Evolutionary conservation across 2,113 vertebrate species (phyloP).

Genomic region (Variabilichromis moorii): DNA sequence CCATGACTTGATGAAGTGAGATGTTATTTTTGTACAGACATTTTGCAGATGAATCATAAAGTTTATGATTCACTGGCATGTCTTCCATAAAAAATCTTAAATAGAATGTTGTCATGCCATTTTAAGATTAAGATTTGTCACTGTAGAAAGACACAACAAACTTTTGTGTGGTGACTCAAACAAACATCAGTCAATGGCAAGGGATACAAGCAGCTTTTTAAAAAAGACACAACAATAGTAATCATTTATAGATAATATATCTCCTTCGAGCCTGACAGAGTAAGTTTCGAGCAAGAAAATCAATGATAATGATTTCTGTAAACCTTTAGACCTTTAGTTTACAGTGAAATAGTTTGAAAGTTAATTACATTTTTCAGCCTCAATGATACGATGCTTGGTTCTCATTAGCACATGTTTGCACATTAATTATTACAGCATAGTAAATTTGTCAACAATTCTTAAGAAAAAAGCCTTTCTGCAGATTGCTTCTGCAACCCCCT

Average conservation of each 20-base stretch:
- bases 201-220: neutral
- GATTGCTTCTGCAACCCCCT: neutral
- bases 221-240: neutral
- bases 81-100: neutral
- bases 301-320: neutral
- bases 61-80: neutral
- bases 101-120: neutral
- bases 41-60: neutral
- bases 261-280: neutral
- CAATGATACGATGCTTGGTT: neutral
- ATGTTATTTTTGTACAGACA: neutral
- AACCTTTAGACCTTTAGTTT: neutral
- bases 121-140: neutral
- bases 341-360: neutral
- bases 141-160: neutral
- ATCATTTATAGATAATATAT: neutral
- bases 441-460: neutral
- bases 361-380: neutral
- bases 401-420: neutral
- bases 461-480: neutral
- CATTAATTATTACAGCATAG: neutral
- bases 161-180: neutral
- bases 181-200: neutral
- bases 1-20: neutral
- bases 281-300: neutral